A percentile compares a stretch with the other conserved stretches of the same genome.
Evolutionary conservation across 2,113 vertebrate genomes (phyloP).

Genomic region (Cariama cristata): DNA sequence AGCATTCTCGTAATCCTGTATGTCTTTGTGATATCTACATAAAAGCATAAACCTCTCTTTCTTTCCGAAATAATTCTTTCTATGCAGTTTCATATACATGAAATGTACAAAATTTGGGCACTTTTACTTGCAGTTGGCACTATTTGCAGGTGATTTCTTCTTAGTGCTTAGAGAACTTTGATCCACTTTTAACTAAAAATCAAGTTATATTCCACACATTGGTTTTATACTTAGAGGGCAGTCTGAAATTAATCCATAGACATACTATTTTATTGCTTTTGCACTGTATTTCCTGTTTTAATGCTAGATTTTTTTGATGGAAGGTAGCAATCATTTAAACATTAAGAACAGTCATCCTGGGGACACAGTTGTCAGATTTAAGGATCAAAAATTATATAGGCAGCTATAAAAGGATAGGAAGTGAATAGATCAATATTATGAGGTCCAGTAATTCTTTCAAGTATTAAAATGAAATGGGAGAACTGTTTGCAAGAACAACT

Average conservation of each 20-base stretch:
- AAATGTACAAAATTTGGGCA: background rate
- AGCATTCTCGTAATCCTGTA: background rate
- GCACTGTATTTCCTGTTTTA: slow-evolving; percentile 29
- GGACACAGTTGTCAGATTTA: slow-evolving; percentile 66
- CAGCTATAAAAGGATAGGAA: slow-evolving; percentile 57
- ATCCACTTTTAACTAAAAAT: slow-evolving; percentile 12
- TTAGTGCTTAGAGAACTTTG: background rate
- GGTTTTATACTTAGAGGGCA: background rate
- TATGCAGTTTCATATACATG: background rate
- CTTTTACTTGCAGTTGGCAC: background rate
- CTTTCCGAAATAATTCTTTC: background rate
- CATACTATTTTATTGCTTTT: background rate
- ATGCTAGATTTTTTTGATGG: slow-evolving; percentile 34
- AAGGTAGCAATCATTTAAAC: slow-evolving; percentile 51
- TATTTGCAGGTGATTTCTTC: slow-evolving; percentile 17
- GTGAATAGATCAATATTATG: slow-evolving; percentile 62
- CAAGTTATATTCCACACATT: background rate
- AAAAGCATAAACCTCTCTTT: background rate
- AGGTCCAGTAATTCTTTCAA: slow-evolving; percentile 49
- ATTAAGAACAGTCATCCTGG: slow-evolving; percentile 51
- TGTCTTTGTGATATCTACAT: background rate
- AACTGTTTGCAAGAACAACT: slow-evolving; percentile 46
- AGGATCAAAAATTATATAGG: slow-evolving; percentile 59
- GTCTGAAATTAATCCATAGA: background rate
- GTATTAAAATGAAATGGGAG: slow-evolving; percentile 30